Evolutionary conservation across 2,113 vertebrate genomes (phyloP).

Genomic region (Callorhinus ursinus): DNA sequence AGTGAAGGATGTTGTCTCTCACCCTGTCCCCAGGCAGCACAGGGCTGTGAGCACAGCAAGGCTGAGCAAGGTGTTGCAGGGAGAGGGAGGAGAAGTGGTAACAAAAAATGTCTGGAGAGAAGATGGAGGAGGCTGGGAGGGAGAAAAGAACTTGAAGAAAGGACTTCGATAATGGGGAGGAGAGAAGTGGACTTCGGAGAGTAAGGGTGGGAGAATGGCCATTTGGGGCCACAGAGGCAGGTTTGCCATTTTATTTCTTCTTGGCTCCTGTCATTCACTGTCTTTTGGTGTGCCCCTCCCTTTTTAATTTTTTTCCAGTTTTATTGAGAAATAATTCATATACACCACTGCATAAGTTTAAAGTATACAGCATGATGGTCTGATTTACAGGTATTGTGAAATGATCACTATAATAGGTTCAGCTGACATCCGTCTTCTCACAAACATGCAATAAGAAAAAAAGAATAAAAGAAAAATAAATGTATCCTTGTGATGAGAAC

Average conservation of each 20-base stretch:
- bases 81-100: background rate
- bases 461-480: background rate
- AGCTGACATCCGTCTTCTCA: background rate
- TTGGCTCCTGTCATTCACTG: background rate
- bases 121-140: background rate
- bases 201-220: background rate
- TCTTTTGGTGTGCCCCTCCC: slow-evolving; percentile 20
- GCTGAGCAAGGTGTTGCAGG: background rate
- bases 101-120: background rate
- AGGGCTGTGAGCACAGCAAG: slow-evolving; percentile 76
- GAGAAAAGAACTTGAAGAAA: slow-evolving; percentile 30
- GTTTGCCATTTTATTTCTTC: slow-evolving; percentile 40
- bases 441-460: background rate
- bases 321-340: background rate
- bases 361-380: background rate
- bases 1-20: background rate
- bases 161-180: background rate
- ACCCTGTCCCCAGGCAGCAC: slow-evolving; percentile 82
- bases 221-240: background rate
- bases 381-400: background rate
- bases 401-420: background rate
- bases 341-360: background rate
- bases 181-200: background rate
- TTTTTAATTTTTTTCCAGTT: background rate
- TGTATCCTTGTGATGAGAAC: background rate